phyloP scores from a whole-genome alignment of 2,797 vertebrate genomes.

The Pseudochromis fuscus region DNA sequence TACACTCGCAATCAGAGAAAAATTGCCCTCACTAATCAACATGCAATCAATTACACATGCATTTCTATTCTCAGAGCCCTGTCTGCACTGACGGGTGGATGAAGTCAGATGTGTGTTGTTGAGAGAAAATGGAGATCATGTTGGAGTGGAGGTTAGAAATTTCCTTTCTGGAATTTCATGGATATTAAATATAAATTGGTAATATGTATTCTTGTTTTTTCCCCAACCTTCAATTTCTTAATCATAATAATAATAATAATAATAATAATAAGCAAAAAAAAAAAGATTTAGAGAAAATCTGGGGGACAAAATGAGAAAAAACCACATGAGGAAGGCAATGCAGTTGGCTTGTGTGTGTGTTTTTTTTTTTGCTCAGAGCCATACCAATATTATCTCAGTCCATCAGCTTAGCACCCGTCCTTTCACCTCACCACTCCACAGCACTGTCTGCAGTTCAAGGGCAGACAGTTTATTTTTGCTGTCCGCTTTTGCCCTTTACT shows the following conservation, averaged over 20 bases:
- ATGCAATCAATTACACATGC: constrained; percentile 57
- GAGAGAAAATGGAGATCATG: constrained; percentile 15
- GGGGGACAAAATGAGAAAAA: too few species aligned
- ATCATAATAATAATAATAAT: too few species aligned
- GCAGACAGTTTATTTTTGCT: constrained; percentile 71
- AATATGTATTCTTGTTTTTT: background rate
- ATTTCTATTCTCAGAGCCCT: constrained; percentile 27
- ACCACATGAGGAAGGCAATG: background rate
- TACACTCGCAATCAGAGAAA: constrained; percentile 51
- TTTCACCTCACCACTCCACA: constrained; percentile 49
- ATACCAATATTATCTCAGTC: constrained; percentile 66
- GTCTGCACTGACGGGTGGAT: constrained; percentile 18
- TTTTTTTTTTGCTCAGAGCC: constrained; percentile 37
- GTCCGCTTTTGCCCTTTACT: constrained; percentile 89
- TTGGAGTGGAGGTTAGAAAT: background rate
- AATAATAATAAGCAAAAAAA: too few species aligned
- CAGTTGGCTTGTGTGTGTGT: background rate
- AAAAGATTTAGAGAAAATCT: too few species aligned
- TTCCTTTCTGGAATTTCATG: background rate
- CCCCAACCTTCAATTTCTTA: background rate
- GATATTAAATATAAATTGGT: background rate
- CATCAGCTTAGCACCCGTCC: constrained; percentile 55
- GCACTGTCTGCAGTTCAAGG: constrained; percentile 70
- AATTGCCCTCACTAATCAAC: constrained; percentile 57
- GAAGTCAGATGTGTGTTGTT: background rate